Base-by-base conservation (phyloP, 2,797 vertebrate genomes). In the Myiotriccus ornatus region DNA sequence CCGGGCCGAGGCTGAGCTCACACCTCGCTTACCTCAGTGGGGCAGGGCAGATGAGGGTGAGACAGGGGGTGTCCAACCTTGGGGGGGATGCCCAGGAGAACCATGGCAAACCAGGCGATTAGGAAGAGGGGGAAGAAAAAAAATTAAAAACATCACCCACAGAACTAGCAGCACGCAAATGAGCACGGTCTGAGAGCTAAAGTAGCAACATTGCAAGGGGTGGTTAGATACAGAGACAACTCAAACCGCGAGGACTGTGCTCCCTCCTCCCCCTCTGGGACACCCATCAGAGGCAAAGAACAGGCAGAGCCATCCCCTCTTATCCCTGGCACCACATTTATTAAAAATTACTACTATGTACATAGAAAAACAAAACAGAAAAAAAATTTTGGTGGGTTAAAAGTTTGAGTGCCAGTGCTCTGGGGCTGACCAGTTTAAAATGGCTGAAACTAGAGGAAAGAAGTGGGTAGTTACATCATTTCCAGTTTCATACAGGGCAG, bases 321-420 rank as follows among this genome's bases (percentile, higher is more conserved):
- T 67, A 93, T 74, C 91, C 95, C 92, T 89, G 87, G 85, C 90
- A 92, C 75, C 93, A 98, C 97, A 94, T 98, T 98, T 98, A 98
- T 98, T 98, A 98, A 98, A 98, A 98, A 98, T 96, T 79, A 96
- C 93, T 96, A 95, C 70, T 95, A 76, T 97, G 46, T 97, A 98
- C 97, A 97, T 92, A 97, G 30, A 90, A 97, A 97, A 96, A 94
- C 15, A 93, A 95, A 91, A 59, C 63, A 39, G 78, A 79, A 95
- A 85, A 88, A 88, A 90, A 75, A 83, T 59, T 90, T 39, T 55
- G 5, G 18, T 21, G 17, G 87, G 63, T 34, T 32, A 17, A 53
- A 93, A 75, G 59, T 94, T 94, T 63, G 65, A 90, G 94, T 82
- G 47, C 80, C 77, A 87, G 87, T 79, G 73, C 77, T 81, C 55